Evolutionary conservation across 2,888 invertebrate genomes (phyloP).

Genomic region (Oasisia sp.): DNA sequence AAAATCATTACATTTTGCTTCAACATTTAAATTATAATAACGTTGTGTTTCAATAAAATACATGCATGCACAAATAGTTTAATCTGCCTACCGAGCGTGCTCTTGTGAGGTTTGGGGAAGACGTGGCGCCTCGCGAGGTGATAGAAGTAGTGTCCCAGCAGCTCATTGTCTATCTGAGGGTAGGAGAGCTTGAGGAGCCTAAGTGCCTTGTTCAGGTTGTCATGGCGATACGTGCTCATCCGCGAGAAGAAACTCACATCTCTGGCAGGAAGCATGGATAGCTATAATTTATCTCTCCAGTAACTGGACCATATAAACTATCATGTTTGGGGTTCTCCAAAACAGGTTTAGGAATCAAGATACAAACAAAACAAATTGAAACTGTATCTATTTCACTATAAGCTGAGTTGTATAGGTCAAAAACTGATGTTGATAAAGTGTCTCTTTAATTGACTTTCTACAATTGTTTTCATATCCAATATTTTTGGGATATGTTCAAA

Average conservation of each 20-base stretch:
- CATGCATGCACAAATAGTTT: too few relatives aligned
- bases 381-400: neutral
- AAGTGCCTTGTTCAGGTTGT: conserved; percentile 52
- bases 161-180: conserved; percentile 53
- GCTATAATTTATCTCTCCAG: neutral
- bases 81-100: neutral
- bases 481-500: too few relatives aligned
- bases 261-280: conserved; percentile 39
- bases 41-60: too few relatives aligned
- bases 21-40: too few relatives aligned
- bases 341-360: neutral
- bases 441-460: too few relatives aligned
- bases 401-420: too few relatives aligned
- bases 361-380: neutral
- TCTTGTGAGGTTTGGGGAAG: conserved; percentile 36
- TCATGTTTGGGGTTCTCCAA: neutral
- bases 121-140: conserved; percentile 41
- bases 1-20: too few relatives aligned
- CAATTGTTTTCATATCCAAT: too few relatives aligned
- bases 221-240: conserved; percentile 57
- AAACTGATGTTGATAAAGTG: too few relatives aligned
- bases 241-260: conserved; percentile 55
- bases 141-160: conserved; percentile 56
- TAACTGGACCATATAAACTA: neutral
- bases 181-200: conserved; percentile 53